A percentile compares a stretch with the other conserved stretches of the same genome.
These are phyloP conservation scores for Morphnarchus princeps DNA, from an alignment of 2,113 vertebrate genomes.

Conservation along the genomic window DNA sequence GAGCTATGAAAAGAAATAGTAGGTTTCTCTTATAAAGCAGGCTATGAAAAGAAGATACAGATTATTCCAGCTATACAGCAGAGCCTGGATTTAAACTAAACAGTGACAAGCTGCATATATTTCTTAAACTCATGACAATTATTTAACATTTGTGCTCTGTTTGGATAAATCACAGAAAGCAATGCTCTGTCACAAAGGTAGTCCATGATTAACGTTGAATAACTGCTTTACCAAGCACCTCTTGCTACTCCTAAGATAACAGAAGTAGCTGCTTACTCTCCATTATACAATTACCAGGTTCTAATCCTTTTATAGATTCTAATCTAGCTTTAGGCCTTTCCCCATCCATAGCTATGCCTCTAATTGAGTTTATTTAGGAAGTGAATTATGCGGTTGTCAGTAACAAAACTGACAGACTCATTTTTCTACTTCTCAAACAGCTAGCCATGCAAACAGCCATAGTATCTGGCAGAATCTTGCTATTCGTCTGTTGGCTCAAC, in stretches of 20 bases:
- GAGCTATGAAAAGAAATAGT: not conserved
- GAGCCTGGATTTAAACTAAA: constrained; percentile 15
- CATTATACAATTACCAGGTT: constrained; percentile 50
- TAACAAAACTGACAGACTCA: constrained; percentile 36
- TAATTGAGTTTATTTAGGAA: constrained; percentile 62
- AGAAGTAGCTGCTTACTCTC: constrained; percentile 29
- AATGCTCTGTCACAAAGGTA: constrained; percentile 26
- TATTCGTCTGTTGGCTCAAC: not conserved
- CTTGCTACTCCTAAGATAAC: constrained; percentile 1
- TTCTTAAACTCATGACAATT: constrained; percentile 27
- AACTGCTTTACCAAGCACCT: constrained; percentile 43
- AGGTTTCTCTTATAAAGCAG: not conserved
- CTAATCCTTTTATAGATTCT: constrained; percentile 51
- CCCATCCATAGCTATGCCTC: not conserved
- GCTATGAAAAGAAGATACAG: not conserved
- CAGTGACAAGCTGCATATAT: constrained; percentile 4
- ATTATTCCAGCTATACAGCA: constrained; percentile 3
- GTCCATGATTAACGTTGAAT: constrained; percentile 39
- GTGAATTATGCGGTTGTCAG: constrained; percentile 52
- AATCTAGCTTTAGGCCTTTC: constrained; percentile 53
- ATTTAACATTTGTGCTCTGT: not conserved
- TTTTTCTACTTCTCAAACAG: constrained; percentile 43
- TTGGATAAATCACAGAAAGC: constrained; percentile 47
- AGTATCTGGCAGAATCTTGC: not conserved
- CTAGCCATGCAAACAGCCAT: not conserved